Evolutionary conservation across 2,888 invertebrate genomes (phyloP).

Genomic region (Dynastes grantii): DNA sequence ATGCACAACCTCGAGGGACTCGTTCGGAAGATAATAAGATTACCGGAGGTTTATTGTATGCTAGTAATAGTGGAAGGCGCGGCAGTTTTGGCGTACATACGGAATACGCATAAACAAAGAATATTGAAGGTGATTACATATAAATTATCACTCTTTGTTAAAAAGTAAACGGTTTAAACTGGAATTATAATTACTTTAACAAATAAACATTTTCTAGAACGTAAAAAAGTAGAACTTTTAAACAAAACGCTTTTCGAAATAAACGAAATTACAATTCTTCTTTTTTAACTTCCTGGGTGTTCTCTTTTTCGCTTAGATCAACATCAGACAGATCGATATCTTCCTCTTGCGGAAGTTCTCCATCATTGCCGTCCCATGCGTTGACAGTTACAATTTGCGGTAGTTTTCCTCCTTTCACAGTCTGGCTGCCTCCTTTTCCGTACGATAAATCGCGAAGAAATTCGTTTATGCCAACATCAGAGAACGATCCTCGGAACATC

Average conservation of each 20-base stretch:
- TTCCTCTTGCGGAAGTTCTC: conserved; percentile 32
- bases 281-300: neutral
- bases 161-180: no score
- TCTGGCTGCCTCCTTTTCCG: conserved; percentile 22
- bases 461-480: conserved; percentile 94
- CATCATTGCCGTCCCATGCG: conserved; percentile 31
- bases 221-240: no score
- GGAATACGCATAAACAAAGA: conserved; percentile 22
- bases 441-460: conserved; percentile 77
- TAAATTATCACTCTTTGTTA: neutral
- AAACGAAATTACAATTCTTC: neutral
- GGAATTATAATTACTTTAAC: no score
- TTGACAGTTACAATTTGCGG: neutral
- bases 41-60: conserved; percentile 44
- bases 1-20: conserved; percentile 44
- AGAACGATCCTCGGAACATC: conserved; percentile 93
- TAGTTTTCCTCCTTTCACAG: neutral
- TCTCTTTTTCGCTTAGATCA: conserved; percentile 15
- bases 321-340: conserved; percentile 28
- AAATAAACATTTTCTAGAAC: no score
- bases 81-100: conserved; percentile 21
- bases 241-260: no score
- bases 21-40: conserved; percentile 48
- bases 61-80: conserved; percentile 14
- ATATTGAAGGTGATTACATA: neutral